These are phyloP conservation scores for Morinoia aosen DNA, from an alignment of 2,888 invertebrate genomes.

Conservation along the genomic window DNA sequence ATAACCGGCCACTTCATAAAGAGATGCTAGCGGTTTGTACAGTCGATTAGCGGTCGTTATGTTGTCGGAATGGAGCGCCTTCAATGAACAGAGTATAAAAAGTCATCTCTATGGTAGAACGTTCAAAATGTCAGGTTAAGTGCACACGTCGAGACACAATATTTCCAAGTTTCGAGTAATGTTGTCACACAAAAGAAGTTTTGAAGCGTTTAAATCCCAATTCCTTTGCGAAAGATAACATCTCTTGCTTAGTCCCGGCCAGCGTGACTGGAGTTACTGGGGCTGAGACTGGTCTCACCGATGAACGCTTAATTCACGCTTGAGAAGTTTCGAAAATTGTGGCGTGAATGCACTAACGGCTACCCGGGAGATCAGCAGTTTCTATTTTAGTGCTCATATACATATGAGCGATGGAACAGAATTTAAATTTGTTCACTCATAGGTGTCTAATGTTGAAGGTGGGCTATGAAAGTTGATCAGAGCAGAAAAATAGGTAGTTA, in stretches of 20 bases:
- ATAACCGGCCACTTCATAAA: constrained; percentile 35
- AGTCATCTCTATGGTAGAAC: neutral
- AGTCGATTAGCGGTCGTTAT: constrained; percentile 27
- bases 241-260: neutral
- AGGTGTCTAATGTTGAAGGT: too few relatives aligned
- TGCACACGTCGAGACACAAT: neutral
- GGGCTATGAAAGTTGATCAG: too few relatives aligned
- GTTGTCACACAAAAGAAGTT: neutral
- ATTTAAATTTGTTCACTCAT: too few relatives aligned
- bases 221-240: neutral
- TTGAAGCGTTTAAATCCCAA: neutral
- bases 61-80: neutral
- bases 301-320: too few relatives aligned
- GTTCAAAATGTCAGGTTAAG: neutral
- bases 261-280: too few relatives aligned
- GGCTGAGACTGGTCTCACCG: too few relatives aligned
- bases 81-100: neutral
- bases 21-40: constrained; percentile 28
- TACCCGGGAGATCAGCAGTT: too few relatives aligned
- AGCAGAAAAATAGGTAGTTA: too few relatives aligned
- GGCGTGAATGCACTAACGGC: too few relatives aligned
- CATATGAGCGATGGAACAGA: too few relatives aligned
- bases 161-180: neutral
- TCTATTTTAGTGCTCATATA: too few relatives aligned
- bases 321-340: too few relatives aligned